Evolutionary conservation across 1,140 invertebrate species (phyloP).

Genomic region (Latrodectus geometricus): DNA sequence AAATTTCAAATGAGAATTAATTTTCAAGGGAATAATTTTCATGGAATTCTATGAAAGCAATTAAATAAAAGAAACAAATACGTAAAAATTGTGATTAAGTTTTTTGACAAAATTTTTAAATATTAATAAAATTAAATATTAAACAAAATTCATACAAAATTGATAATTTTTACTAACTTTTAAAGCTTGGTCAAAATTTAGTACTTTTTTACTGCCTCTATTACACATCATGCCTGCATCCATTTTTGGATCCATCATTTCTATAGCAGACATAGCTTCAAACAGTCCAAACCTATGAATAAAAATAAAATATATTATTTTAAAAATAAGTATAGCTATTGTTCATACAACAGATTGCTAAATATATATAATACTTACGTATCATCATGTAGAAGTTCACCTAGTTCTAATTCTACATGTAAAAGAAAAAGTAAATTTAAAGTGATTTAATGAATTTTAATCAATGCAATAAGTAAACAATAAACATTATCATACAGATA

Average conservation of each 20-base stretch:
- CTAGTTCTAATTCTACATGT: slow-evolving; percentile 80
- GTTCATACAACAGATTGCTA: not conserved
- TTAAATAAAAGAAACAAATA: too few relatives aligned
- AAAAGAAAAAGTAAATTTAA: slow-evolving; percentile 59
- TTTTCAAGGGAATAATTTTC: too few relatives aligned
- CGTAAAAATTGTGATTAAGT: too few relatives aligned
- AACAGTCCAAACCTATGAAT: slow-evolving; percentile 82
- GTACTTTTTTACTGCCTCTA: slow-evolving; percentile 78
- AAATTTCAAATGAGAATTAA: too few relatives aligned
- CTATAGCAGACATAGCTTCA: slow-evolving; percentile 99
- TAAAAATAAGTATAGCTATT: not conserved
- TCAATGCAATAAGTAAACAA: slow-evolving; percentile 47
- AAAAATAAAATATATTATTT: slow-evolving; percentile 23
- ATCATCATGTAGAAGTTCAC: slow-evolving; percentile 90
- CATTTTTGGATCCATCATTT: slow-evolving; percentile 99
- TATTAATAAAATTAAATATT: not conserved
- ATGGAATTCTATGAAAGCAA: too few relatives aligned
- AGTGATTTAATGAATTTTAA: slow-evolving; percentile 13
- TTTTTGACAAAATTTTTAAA: too few relatives aligned
- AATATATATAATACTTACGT: slow-evolving; percentile 70
- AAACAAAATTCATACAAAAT: not conserved
- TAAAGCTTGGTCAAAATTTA: slow-evolving; percentile 76
- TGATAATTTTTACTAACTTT: slow-evolving; percentile 26
- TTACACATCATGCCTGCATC: slow-evolving; percentile 98
- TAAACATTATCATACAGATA: slow-evolving; percentile 42